Evolutionary conservation across 1,140 invertebrate species (phyloP), one percentile per base, ranked within the genome.

Genomic region (Stegodyphus dumicola): DNA sequence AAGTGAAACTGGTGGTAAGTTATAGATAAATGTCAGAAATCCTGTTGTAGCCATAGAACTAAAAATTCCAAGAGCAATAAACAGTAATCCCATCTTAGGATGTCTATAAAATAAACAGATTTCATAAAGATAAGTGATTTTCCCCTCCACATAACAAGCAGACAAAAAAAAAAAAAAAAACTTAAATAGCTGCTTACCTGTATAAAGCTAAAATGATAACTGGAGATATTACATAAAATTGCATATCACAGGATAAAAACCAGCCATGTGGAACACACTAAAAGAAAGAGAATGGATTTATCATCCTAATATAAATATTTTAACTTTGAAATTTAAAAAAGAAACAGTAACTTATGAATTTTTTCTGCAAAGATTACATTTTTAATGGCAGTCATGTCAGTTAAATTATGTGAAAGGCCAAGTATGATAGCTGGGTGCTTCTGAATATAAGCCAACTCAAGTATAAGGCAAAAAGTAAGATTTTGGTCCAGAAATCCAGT

Each of bases 201-300:
- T 88, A 88, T 11, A 90, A 71, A 17, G 88, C 88, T 9, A 89
- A 77, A 6, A 90, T 74, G 9, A 90, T 77, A 6, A 90, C 17
- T 11, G 89, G 89, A 53, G 87, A 87, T 56, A 89, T 87, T 6
- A 89, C 48, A 64, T 88, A 90, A 77, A 90, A 90, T 81, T 90
- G 89, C 85, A 90, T 89, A 64, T 90, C 89, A 75, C 88, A 89
- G 0, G 88, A 89, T 70, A 90, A 86, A 87, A 89, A 90, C 88
- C 89, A 90, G n/a, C 89, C 87, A 85, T 89, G 89, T 11, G 80
- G 77, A 74, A 89, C 87, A 84, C 89, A 90, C 87, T 87, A 78
- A 78, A 64, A 60, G 75, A 6, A 60, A 60, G 9, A 60, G 33
- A 33, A 33, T 33, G 1, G 1, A 33, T 33, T 33, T 33, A 33